A percentile compares a stretch with the other conserved stretches of the same genome.
Evolutionary conservation across 2,113 vertebrate species (phyloP).

Genomic region (Cinclus cinclus): DNA sequence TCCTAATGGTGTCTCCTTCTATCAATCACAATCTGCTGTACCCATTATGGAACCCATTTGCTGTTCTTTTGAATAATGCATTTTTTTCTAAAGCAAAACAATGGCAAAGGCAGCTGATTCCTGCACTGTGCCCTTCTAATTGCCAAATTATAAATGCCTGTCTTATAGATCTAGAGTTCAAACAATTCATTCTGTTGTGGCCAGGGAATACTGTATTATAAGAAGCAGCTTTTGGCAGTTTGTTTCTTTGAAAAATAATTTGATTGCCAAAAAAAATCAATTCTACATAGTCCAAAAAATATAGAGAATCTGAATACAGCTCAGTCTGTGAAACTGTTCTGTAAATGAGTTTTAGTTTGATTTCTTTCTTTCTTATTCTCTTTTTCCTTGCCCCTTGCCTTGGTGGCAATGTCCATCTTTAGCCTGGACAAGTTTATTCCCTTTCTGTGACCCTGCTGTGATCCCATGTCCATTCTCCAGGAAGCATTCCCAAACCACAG

Average conservation of each 20-base stretch:
- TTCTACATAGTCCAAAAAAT: neutral
- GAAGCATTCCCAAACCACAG: neutral
- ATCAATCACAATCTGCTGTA: slow-evolving; percentile 2
- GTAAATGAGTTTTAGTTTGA: neutral
- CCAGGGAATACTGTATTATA: neutral
- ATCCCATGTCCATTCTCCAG: neutral
- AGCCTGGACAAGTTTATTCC: neutral
- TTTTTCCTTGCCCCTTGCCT: neutral
- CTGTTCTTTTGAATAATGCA: slow-evolving; percentile 47
- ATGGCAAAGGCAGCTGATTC: slow-evolving; percentile 24
- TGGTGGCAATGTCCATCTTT: neutral
- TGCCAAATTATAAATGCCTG: neutral
- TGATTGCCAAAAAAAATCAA: neutral
- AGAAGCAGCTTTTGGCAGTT: neutral
- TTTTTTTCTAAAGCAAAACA: slow-evolving; percentile 37
- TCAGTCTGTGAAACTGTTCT: neutral
- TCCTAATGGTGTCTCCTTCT: slow-evolving; percentile 34
- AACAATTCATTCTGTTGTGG: neutral
- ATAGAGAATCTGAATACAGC: neutral
- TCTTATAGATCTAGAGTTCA: neutral
- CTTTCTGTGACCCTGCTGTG: neutral
- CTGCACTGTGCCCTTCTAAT: neutral
- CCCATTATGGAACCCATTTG: slow-evolving; percentile 42
- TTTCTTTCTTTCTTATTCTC: neutral
- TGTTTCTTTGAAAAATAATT: slow-evolving; percentile 2